Conservation (phyloP, 2,113 vertebrate species). For the Apeltes quadracus region DNA sequence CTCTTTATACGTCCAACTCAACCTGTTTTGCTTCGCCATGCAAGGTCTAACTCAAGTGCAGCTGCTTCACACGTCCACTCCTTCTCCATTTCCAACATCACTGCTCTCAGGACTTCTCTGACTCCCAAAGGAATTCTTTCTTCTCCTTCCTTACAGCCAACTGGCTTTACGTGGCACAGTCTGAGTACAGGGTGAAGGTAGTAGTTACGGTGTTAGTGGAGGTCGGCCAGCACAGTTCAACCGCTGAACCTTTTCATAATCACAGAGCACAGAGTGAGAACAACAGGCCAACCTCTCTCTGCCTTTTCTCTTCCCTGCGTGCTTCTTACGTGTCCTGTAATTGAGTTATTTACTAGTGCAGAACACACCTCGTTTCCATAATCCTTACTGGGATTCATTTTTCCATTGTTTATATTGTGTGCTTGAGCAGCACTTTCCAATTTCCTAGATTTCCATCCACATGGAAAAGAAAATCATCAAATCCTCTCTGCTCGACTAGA, state of each 20-base stretch:
- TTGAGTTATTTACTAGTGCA: constrained; percentile 38
- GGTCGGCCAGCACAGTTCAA: constrained; percentile 41
- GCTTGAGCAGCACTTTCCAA: constrained; percentile 17
- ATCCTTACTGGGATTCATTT: constrained; percentile 21
- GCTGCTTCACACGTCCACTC: constrained; percentile 27
- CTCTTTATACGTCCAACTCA: neutral
- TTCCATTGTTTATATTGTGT: constrained; percentile 24
- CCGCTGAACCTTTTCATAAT: constrained; percentile 62
- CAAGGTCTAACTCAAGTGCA: constrained; percentile 5
- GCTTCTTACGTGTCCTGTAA: constrained; percentile 16
- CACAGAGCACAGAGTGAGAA: constrained; percentile 38
- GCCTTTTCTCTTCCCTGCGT: constrained; percentile 35
- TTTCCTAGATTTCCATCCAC: constrained; percentile 4
- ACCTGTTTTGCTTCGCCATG: constrained; percentile 12
- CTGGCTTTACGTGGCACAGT: constrained; percentile 56
- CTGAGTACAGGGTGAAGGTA: constrained; percentile 47
- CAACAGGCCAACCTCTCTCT: constrained; percentile 16
- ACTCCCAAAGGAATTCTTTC: constrained; percentile 50
- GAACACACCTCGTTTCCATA: constrained; percentile 1
- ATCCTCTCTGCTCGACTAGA: neutral
- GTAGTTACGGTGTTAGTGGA: constrained; percentile 66
- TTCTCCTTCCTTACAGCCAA: constrained; percentile 14
- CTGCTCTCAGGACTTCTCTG: constrained; percentile 17
- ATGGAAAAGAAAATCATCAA: neutral
- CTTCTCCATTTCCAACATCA: constrained; percentile 40